Base-by-base conservation (phyloP, 2,888 invertebrate genomes). In the Stenchaetothrips biformis region DNA sequence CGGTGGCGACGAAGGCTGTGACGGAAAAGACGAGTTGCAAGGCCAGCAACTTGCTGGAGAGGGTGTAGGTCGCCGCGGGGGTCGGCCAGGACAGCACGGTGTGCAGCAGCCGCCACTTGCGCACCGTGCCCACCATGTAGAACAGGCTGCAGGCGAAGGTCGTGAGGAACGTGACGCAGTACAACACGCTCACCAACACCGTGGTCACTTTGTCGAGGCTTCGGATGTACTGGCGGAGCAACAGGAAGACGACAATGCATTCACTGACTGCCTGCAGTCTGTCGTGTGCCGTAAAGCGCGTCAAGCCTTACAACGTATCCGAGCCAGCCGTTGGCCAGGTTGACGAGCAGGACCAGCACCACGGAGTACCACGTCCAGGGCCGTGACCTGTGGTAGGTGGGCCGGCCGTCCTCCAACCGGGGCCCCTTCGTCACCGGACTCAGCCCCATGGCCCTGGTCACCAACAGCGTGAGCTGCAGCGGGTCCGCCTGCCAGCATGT, bases 91-190 rank as follows among this genome's bases (percentile, higher is more conserved):
- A 25, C 21, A 74, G 67, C 21, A 74, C 21, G 25, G 21, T 7
- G 67, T 7, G 67, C 25, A 74, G 67, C 67, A 74, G 67, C 21
- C 25, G 67, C 25, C 7, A 21, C 67, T 74, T 74, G 67, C 67
- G 67, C 59, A 48, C 27, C 78, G 59, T 13, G 21, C 78, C 47
- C 74, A n/a, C 74, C n/a, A 25, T 7, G 21, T 18, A 7, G 53
- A 53, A 1, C 27, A 13, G 48, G 11, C 48, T 62, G 79, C 27
- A 80, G 77, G 59, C 80, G 79, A 21, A 74, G 21, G 67, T 9
- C 25, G 67, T 11, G 25, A 9, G 25, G 67, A 25, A 74, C 67
- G 67, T 25, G 21, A 74, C 25, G 21, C 11, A 21, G 67, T 1
- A 25, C 25, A 74, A 25, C 9, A 74, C 67, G 67, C 25, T 21